Conservation (phyloP, 2,113 vertebrate species). For the Xenopus tropicalis region DNA sequence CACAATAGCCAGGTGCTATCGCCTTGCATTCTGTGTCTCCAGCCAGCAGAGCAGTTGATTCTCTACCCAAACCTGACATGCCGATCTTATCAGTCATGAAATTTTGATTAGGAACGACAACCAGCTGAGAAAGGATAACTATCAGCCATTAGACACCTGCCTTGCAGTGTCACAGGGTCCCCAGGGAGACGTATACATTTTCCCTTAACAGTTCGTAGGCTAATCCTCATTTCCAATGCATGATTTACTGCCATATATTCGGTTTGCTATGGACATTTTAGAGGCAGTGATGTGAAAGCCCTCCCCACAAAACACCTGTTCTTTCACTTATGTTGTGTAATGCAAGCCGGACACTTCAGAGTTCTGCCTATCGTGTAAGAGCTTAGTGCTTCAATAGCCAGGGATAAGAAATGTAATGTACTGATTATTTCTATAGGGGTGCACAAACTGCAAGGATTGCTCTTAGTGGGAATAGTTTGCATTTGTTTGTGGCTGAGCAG, state of each 20-base stretch:
- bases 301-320: conserved; percentile 35
- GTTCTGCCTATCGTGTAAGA: background rate
- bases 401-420: background rate
- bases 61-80: conserved; percentile 39
- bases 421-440: background rate
- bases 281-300: background rate
- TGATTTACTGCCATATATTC: conserved; percentile 35
- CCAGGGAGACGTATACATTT: conserved; percentile 34
- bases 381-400: background rate
- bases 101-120: conserved; percentile 41
- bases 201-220: conserved; percentile 40
- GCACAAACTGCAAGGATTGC: too few species aligned
- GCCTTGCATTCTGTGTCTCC: conserved; percentile 10
- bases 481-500: too few species aligned
- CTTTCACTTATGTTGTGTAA: conserved; percentile 1
- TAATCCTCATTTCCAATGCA: conserved; percentile 42
- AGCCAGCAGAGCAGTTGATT: conserved; percentile 22
- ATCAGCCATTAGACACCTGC: conserved; percentile 43
- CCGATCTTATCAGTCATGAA: conserved; percentile 43
- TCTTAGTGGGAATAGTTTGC: too few species aligned
- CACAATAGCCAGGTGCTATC: conserved; percentile 24
- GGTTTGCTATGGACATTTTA: conserved; percentile 23
- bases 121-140: conserved; percentile 42
- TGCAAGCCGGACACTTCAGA: background rate
- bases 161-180: conserved; percentile 35